These are phyloP conservation scores for Phrixothrix hirtus DNA, from an alignment of 2,888 invertebrate species.

Conservation along the genomic window DNA sequence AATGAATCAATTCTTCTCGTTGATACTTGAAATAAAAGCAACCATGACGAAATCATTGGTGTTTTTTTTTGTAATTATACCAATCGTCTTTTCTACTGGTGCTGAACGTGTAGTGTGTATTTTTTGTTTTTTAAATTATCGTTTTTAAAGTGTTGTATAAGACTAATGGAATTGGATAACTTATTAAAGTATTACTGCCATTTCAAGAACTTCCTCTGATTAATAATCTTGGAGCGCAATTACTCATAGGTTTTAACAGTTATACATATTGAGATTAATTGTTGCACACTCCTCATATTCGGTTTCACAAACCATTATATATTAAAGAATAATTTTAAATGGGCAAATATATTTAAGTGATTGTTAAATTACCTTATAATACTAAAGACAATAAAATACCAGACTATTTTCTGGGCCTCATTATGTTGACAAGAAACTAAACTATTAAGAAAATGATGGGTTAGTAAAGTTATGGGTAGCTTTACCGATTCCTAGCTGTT, in stretches of 20 bases:
- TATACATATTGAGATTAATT: too few relatives aligned
- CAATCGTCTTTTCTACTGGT: too few relatives aligned
- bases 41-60: conserved; percentile 29
- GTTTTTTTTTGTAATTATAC: too few relatives aligned
- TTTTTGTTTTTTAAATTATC: neutral
- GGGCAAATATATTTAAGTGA: neutral
- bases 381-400: neutral
- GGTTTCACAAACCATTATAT: too few relatives aligned
- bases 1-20: conserved; percentile 37
- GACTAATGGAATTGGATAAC: conserved; percentile 1
- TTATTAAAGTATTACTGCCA: conserved; percentile 8
- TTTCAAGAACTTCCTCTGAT: conserved; percentile 6
- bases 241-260: conserved; percentile 9
- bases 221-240: conserved; percentile 9
- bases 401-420: neutral
- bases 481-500: conserved; percentile 3
- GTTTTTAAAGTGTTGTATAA: neutral
- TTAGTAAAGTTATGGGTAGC: neutral
- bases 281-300: neutral
- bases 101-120: neutral
- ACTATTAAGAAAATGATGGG: conserved; percentile 11
- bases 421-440: neutral
- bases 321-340: too few relatives aligned
- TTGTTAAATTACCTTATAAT: neutral
- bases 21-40: conserved; percentile 33